Conservation (phyloP, 2,888 invertebrate genomes). For the Blera fallax region DNA sequence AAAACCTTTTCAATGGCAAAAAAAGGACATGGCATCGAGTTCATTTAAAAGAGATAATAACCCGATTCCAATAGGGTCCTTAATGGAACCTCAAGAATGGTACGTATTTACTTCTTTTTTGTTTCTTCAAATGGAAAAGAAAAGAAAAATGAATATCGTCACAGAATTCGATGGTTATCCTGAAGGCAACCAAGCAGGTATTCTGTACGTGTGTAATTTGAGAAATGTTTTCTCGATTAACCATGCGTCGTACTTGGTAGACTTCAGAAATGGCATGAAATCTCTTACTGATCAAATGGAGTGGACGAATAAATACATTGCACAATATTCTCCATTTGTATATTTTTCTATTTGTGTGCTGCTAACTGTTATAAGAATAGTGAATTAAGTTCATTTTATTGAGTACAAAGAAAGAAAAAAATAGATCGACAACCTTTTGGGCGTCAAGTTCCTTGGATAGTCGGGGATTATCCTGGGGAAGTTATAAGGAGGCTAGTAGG, state of each 20-base stretch:
- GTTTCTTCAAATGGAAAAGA: conserved; percentile 30
- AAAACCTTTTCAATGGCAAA: conserved; percentile 45
- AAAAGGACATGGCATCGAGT: conserved; percentile 54
- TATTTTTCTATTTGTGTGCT: too few relatives aligned
- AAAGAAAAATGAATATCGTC: conserved; percentile 42
- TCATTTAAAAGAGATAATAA: conserved; percentile 50
- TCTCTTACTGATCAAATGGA: conserved; percentile 9
- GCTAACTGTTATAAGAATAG: too few relatives aligned
- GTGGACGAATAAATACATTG: too few relatives aligned
- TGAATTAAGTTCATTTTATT: too few relatives aligned
- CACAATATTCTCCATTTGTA: too few relatives aligned
- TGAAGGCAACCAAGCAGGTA: conserved; percentile 49
- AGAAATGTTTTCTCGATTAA: not conserved
- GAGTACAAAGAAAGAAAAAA: too few relatives aligned
- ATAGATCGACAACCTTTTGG: too few relatives aligned
- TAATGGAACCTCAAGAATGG: conserved; percentile 29
- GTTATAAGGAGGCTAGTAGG: too few relatives aligned
- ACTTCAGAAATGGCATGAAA: not conserved
- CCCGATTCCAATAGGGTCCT: conserved; percentile 62
- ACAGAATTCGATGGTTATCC: conserved; percentile 44
- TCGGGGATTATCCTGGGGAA: too few relatives aligned
- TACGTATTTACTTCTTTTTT: conserved; percentile 1
- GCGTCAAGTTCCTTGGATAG: too few relatives aligned
- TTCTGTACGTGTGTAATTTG: conserved; percentile 57
- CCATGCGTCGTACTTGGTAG: not conserved